Conservation (phyloP, 1,140 invertebrate species). For the Drosophila chauvacae region DNA sequence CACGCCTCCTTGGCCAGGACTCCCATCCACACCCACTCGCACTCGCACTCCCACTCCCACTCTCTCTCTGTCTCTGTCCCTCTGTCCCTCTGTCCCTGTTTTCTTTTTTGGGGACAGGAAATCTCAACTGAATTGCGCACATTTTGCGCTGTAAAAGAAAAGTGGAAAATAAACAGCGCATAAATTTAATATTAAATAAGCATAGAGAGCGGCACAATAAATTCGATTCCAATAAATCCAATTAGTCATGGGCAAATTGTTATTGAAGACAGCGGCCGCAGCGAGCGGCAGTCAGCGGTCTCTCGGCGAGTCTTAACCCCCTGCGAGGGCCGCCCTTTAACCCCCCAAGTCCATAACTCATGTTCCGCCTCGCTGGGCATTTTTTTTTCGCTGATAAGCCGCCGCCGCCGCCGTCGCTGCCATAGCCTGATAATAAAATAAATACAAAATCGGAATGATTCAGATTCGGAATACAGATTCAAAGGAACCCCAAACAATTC, state of each 20-base stretch:
- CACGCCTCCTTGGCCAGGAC: slow-evolving; percentile 36
- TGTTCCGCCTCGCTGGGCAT: slow-evolving; percentile 61
- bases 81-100: not conserved
- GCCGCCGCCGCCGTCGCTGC: not conserved
- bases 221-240: slow-evolving; percentile 83
- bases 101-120: not conserved
- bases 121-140: slow-evolving; percentile 7
- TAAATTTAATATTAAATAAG: slow-evolving; percentile 81
- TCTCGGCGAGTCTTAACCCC: slow-evolving; percentile 22
- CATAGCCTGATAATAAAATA: slow-evolving; percentile 44
- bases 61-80: not conserved
- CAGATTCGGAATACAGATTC: not conserved
- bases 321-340: slow-evolving; percentile 13
- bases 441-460: slow-evolving; percentile 15
- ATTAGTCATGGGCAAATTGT: slow-evolving; percentile 83
- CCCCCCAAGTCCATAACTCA: slow-evolving; percentile 23
- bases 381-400: slow-evolving; percentile 56
- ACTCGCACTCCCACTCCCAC: not conserved
- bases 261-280: slow-evolving; percentile 63
- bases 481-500: slow-evolving; percentile 26
- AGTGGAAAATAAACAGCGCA: slow-evolving; percentile 74
- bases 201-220: slow-evolving; percentile 69
- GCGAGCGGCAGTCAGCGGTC: slow-evolving; percentile 28
- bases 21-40: not conserved
- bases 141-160: slow-evolving; percentile 10